Evolutionary conservation across 2,113 vertebrate species (phyloP), one percentile per base, ranked within the genome.

Genomic region (Bombycilla garrulus): DNA sequence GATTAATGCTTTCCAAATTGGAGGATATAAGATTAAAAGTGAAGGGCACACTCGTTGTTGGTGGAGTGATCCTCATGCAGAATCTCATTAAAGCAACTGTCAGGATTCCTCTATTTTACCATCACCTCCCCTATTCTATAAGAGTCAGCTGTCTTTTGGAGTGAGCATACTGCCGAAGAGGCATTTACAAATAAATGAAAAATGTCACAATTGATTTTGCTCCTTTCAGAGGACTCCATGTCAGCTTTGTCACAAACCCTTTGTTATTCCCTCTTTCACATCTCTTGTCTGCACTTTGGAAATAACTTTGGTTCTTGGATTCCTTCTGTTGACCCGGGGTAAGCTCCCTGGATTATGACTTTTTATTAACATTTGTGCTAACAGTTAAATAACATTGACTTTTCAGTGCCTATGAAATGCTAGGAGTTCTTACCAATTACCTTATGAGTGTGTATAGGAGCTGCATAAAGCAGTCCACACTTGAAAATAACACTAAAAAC

Each of bases 141-240:
- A 98, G 98, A 99, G 98, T 97, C 98, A 98, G 98, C 98, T 99
- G 99, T 99, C 98, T 69, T 98, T 98, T 98, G 98, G 98, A 99
- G 98, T 99, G 98, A 99, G 98, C 97, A 96, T 98, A 94, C 98
- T 98, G 98, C 98, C 98, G 98, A 98, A 98, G 98, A 99, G 97
- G 97, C 99, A 99, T 99, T 99, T 99, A 99, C 99, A 99, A 99
- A 99, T 99, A 99, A 99, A 99, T 99, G 99, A 99, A 99, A 99
- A 99, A 99, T 99, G 99, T 99, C 99, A 99, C 99, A 99, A 98
- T 98, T 98, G 98, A 99, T 99, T 99, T 98, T 93, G 97, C 97
- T 99, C 94, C 96, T 98, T 98, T 96, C 88, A 95, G 98, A 98
- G 95, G 95, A 97, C 96, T 94, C 95, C 69, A 85, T 98, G 98